Percentiles rank a stretch among this genome's conserved stretches.
Evolutionary conservation across 2,797 vertebrate species (phyloP).

Genomic region (Phataginus tetradactyla): DNA sequence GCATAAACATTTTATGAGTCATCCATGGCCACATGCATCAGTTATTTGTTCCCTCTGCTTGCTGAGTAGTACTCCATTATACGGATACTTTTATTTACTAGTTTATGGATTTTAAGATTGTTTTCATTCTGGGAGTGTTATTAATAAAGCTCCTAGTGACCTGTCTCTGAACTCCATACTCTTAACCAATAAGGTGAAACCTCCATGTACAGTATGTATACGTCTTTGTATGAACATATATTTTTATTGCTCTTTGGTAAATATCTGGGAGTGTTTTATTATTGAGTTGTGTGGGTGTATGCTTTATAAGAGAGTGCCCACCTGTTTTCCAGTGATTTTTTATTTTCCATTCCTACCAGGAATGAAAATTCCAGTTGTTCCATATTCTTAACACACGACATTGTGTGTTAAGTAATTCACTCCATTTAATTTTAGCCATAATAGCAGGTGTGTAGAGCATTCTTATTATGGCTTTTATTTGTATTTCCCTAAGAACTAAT

Average conservation of each 20-base stretch:
- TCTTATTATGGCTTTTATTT: background rate
- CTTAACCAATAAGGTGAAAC: background rate
- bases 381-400: background rate
- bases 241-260: conserved; percentile 24
- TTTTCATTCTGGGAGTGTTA: background rate
- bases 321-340: background rate
- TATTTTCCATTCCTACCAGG: background rate
- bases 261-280: background rate
- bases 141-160: background rate
- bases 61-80: background rate
- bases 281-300: background rate
- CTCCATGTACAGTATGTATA: background rate
- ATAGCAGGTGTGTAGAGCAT: background rate
- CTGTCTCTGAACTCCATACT: background rate
- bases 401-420: background rate
- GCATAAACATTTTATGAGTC: background rate
- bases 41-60: background rate
- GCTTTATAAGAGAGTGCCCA: background rate
- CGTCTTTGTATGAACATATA: background rate
- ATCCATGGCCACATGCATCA: background rate
- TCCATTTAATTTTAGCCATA: background rate
- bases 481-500: background rate
- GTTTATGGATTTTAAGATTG: background rate
- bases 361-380: background rate
- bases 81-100: background rate